phyloP scores from a whole-genome alignment of 35 echinoderm and acorn worm species.

The Amphiura filiformis region DNA sequence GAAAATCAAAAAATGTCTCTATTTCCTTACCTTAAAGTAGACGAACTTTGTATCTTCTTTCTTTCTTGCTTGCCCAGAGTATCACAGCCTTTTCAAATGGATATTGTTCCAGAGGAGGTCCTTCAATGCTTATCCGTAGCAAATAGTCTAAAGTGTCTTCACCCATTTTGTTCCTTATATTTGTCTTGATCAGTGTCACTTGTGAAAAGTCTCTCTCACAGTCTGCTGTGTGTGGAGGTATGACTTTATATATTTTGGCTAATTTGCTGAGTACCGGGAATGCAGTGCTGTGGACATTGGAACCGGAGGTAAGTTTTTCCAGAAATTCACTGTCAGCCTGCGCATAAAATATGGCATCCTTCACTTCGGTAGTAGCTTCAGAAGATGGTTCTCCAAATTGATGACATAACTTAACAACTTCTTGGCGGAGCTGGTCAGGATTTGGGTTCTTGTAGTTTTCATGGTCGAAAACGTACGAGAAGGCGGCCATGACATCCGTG shows the following conservation, averaged over 20 bases:
- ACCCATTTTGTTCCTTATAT: conserved; percentile 33
- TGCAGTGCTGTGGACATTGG: background rate
- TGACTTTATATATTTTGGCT: conserved; percentile 15
- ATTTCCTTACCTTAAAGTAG: too few species aligned
- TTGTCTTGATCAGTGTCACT: conserved; percentile 47
- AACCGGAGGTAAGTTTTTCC: background rate
- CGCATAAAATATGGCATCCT: background rate
- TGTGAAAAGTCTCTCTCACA: conserved; percentile 39
- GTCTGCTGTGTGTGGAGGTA: conserved; percentile 46
- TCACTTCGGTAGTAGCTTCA: background rate
- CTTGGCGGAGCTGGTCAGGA: background rate
- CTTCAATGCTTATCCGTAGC: conserved; percentile 20
- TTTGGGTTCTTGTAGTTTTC: conserved; percentile 14
- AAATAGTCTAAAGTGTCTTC: conserved; percentile 45
- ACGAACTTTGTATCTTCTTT: too few species aligned
- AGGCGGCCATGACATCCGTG: background rate
- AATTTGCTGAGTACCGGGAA: conserved; percentile 15
- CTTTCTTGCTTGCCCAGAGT: too few species aligned
- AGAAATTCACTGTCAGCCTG: background rate
- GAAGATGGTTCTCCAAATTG: background rate
- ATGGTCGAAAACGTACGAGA: background rate
- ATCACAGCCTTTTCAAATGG: too few species aligned
- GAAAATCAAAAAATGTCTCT: too few species aligned
- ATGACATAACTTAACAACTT: conserved; percentile 7
- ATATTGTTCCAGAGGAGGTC: background rate